Base-by-base conservation (phyloP, 2,797 vertebrate genomes). In the Chelonia mydas region DNA sequence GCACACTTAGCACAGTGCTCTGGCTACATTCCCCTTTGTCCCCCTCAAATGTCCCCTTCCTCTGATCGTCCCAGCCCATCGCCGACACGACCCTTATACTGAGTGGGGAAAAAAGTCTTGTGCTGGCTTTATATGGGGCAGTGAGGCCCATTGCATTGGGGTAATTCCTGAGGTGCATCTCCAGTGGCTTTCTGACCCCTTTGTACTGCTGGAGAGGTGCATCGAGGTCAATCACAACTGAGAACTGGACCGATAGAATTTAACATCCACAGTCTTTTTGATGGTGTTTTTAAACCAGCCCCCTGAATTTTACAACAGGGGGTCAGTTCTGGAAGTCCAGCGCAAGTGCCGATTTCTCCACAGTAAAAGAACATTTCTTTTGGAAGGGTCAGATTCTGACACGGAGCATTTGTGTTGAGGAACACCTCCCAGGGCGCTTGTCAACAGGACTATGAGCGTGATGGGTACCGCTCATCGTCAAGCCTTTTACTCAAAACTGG, bases 281-380 rank as follows among this genome's bases (percentile, higher is more conserved):
- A 65, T 17, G 16, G 61, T 65, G 61, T 33, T 65, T 65, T 65
- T n/a, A 65, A 65, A 65, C 33, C 65, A 21, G n/a, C 17, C n/a
- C 8, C n/a, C n/a, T 68, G 65, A 21, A 37, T 68, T 37, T 37
- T 68, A n/a, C 65, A 5, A 68, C 17, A 37, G n/a, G 65, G 17
- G 23, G 53, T 2, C 54, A 55, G 84, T 2, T 3, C 0, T 54
- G 0, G 41, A 41, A 21, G 10, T 1, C 16, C 77, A 12, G 84
- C 87, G 15, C 72, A 33, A 3, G 15, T 6, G 68, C 68, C 21
- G 25, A 11, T 72, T 72, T 72, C 68, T 41, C n/a, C n/a, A 6
- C 10, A 5, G 37, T 41, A 72, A 21, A 72, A 72, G n/a, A 41
- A 11, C 37, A 41, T 41, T 72, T 41, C 37, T 55, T 15, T 0